Conservation (phyloP, 2,797 vertebrate genomes). For the Pogonophryne albipinna region DNA sequence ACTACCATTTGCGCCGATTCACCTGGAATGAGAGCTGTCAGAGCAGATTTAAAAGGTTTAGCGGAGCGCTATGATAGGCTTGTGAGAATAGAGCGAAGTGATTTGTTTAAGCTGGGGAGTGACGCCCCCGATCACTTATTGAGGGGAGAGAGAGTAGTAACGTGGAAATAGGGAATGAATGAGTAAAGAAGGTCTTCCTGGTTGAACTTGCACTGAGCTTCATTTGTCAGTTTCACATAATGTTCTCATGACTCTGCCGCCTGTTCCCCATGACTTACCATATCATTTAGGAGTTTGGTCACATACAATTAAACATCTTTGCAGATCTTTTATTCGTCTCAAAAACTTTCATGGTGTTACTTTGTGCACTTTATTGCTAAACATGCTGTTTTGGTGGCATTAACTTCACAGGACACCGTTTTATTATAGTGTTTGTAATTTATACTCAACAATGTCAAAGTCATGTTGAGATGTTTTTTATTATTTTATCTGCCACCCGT, state of each 20-base stretch:
- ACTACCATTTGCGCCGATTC: no score
- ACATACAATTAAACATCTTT: conserved; percentile 37
- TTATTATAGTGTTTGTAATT: conserved; percentile 15
- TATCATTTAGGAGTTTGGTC: conserved; percentile 45
- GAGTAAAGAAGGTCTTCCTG: no score
- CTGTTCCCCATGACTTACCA: conserved; percentile 13
- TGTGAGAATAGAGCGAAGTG: no score
- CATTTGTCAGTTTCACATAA: conserved; percentile 27
- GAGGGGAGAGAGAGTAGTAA: no score
- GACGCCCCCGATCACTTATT: no score
- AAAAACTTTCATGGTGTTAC: conserved; percentile 26
- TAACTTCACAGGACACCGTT: not conserved
- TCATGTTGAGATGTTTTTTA: conserved; percentile 1
- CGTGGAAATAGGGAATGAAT: no score
- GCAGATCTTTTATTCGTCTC: conserved; percentile 37
- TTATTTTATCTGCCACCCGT: conserved; percentile 25
- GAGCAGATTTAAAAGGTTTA: no score
- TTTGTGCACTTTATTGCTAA: conserved; percentile 22
- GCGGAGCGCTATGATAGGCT: no score
- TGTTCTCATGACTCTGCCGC: conserved; percentile 37
- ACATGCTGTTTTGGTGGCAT: conserved; percentile 1
- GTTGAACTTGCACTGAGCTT: no score
- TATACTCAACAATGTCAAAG: conserved; percentile 14
- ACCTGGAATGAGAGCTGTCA: no score
- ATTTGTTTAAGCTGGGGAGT: no score